These are phyloP conservation scores for Syrphus vitripennis DNA, from an alignment of 2,888 invertebrate genomes.

Conservation along the genomic window DNA sequence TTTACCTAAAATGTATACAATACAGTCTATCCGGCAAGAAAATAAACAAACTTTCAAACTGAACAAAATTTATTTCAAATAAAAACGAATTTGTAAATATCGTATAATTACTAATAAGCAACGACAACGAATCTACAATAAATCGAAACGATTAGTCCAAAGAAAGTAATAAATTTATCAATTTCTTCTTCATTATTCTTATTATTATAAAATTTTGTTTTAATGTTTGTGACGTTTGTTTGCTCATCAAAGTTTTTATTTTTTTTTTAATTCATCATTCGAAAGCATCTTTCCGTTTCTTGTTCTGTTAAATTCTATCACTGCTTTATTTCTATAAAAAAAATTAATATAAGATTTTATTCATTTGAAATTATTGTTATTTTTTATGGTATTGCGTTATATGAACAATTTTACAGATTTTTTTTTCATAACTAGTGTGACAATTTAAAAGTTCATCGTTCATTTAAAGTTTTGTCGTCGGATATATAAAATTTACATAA, in stretches of 20 bases:
- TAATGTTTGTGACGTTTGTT: constrained; percentile 64
- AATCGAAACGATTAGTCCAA: constrained; percentile 55
- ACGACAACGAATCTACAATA: constrained; percentile 56
- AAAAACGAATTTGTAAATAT: constrained; percentile 74
- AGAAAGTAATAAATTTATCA: constrained; percentile 59
- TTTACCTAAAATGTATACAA: constrained; percentile 15
- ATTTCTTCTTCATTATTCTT: constrained; percentile 14
- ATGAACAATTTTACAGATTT: background rate
- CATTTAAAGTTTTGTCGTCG: too few species aligned
- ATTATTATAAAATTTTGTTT: constrained; percentile 7
- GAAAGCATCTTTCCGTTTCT: constrained; percentile 49
- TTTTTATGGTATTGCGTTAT: constrained; percentile 28
- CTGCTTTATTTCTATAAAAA: constrained; percentile 41
- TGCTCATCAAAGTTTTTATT: constrained; percentile 39
- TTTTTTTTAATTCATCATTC: constrained; percentile 2
- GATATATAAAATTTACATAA: constrained; percentile 32
- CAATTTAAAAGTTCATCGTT: background rate
- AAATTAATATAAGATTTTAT: constrained; percentile 1
- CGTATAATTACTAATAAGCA: constrained; percentile 13
- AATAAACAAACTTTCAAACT: constrained; percentile 8
- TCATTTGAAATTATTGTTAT: constrained; percentile 21
- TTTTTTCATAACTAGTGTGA: constrained; percentile 15
- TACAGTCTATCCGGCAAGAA: constrained; percentile 50
- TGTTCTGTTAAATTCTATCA: constrained; percentile 55
- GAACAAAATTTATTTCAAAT: constrained; percentile 21